These are phyloP conservation scores for Neodiprion lecontei DNA, from an alignment of 1,140 invertebrate species.

Conservation along the genomic window DNA sequence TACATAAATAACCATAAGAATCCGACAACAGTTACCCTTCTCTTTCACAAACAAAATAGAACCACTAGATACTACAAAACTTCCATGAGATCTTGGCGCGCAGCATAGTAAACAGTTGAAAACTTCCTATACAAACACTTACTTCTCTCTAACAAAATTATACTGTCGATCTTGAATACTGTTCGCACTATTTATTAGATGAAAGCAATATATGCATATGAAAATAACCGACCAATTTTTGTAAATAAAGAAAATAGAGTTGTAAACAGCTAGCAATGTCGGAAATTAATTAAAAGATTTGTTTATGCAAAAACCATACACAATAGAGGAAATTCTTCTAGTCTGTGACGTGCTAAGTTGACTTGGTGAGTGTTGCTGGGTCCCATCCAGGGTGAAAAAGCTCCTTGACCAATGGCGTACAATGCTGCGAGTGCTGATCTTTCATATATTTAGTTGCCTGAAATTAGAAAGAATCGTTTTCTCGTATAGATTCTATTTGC, in stretches of 20 bases:
- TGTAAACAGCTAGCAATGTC: not conserved
- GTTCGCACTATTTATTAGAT: not conserved
- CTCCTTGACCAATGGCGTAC: constrained; percentile 76
- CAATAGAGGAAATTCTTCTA: not conserved
- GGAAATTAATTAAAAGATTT: not conserved
- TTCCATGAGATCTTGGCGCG: too few relatives aligned
- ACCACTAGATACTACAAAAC: too few relatives aligned
- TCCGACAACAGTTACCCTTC: too few relatives aligned
- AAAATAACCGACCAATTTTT: not conserved
- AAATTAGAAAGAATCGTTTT: constrained; percentile 36
- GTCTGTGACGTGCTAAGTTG: not conserved
- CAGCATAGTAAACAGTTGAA: too few relatives aligned
- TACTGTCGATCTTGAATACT: not conserved
- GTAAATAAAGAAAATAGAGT: not conserved
- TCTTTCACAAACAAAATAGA: too few relatives aligned
- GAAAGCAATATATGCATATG: not conserved
- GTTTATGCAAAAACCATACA: not conserved
- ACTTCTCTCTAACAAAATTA: not conserved
- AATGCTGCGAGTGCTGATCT: constrained; percentile 88
- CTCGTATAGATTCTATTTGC: constrained; percentile 34
- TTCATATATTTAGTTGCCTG: constrained; percentile 82
- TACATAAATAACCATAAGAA: not conserved
- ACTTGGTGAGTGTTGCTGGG: constrained; percentile 30
- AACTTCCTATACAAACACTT: not conserved
- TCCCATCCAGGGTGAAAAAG: constrained; percentile 68